phyloP scores from a whole-genome alignment of 2,113 vertebrate species.

The Pedionomus torquatus region DNA sequence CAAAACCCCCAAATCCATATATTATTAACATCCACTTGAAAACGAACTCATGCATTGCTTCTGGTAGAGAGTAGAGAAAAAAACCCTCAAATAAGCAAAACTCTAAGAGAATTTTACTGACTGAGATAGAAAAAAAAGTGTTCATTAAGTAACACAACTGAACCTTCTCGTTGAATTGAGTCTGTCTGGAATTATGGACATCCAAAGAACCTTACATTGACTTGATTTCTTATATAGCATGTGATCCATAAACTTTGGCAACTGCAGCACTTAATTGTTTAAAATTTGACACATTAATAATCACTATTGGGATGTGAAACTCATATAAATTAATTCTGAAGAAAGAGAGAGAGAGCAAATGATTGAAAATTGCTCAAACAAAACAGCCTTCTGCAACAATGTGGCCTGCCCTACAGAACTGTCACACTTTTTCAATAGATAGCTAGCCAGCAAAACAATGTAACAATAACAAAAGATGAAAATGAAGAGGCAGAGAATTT shows the following conservation, averaged over 20 bases:
- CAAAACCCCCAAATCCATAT: not conserved
- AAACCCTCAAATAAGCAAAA: not conserved
- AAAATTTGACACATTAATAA: not conserved
- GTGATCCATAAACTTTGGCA: not conserved
- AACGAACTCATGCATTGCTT: constrained; percentile 5
- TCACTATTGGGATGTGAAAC: not conserved
- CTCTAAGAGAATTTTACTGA: constrained; percentile 21
- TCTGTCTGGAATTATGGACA: not conserved
- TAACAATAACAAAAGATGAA: not conserved
- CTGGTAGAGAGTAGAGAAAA: not conserved
- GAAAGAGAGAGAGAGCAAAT: not conserved
- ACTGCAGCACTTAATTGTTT: not conserved
- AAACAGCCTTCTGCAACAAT: not conserved
- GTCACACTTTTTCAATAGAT: not conserved
- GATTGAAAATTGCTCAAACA: not conserved
- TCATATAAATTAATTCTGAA: not conserved
- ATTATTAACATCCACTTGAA: constrained; percentile 54
- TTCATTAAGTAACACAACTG: not conserved
- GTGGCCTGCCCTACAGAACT: not conserved
- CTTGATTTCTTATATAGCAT: not conserved
- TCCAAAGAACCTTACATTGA: not conserved
- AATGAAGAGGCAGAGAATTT: constrained; percentile 55
- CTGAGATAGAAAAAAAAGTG: not conserved
- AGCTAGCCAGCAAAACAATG: not conserved
- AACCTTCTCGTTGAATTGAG: not conserved